Conservation (phyloP, 2,888 invertebrate species). For the Apamea anceps region DNA sequence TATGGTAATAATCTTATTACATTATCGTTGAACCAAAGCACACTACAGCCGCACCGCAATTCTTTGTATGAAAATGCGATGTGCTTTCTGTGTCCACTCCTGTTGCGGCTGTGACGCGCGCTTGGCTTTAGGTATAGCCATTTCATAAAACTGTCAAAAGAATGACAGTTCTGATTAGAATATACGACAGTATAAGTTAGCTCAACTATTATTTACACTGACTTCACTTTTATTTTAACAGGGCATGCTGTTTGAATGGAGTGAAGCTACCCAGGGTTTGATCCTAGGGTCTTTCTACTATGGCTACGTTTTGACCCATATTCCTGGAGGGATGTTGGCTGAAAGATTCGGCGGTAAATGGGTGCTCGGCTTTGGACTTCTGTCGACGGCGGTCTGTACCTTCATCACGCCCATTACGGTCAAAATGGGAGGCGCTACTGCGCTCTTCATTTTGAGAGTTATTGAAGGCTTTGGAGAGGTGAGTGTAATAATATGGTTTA, state of each 20-base stretch:
- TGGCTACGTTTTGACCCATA: conserved; percentile 95
- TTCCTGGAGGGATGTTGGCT: conserved; percentile 95
- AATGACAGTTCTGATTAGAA: not conserved
- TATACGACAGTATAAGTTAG: not conserved
- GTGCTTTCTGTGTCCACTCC: too few species aligned
- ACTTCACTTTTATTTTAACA: conserved; percentile 22
- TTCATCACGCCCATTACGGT: conserved; percentile 94
- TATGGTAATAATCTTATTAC: too few species aligned
- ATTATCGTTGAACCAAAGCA: not conserved
- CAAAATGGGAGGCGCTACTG: conserved; percentile 87
- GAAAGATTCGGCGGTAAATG: conserved; percentile 96
- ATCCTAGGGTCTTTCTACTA: conserved; percentile 95
- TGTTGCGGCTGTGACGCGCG: not conserved
- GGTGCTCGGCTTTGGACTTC: conserved; percentile 94
- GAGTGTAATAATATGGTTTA: conserved; percentile 58
- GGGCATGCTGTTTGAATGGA: conserved; percentile 91
- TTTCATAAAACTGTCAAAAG: not conserved
- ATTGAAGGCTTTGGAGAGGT: conserved; percentile 92
- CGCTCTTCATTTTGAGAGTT: conserved; percentile 90
- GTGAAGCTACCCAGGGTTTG: conserved; percentile 93
- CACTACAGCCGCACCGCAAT: too few species aligned
- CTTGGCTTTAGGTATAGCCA: not conserved
- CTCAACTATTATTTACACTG: not conserved
- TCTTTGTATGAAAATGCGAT: not conserved
- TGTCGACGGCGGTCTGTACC: conserved; percentile 95